These are phyloP conservation scores for Hoplostethus mediterraneus DNA, from an alignment of 2,797 vertebrate genomes.

Conservation along the genomic window DNA sequence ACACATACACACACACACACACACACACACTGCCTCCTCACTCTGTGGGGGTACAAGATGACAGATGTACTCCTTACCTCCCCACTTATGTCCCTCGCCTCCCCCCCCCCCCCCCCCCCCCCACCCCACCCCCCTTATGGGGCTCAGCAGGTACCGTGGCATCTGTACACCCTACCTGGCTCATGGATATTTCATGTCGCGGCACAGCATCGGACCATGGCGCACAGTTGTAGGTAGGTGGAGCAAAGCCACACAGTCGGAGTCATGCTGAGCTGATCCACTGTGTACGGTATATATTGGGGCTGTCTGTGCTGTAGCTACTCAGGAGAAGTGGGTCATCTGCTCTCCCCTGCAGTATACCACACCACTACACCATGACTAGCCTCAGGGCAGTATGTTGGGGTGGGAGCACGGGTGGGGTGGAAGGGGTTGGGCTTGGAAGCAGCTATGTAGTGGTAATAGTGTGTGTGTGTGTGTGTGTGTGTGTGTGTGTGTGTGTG, in stretches of 20 bases:
- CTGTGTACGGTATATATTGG: conserved; percentile 13
- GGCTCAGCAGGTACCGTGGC: conserved; percentile 71
- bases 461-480: conserved; percentile 4
- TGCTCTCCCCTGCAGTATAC: conserved; percentile 36
- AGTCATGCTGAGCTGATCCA: conserved; percentile 52
- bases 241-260: conserved; percentile 60
- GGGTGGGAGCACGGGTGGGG: conserved; percentile 12
- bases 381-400: conserved; percentile 37
- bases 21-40: conserved; percentile 25
- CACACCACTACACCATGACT: conserved; percentile 25
- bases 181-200: conserved; percentile 81
- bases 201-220: conserved; percentile 48
- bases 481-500: not conserved
- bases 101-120: conserved; percentile 29
- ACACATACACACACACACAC: conserved; percentile 10
- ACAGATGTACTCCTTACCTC: conserved; percentile 55
- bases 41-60: conserved; percentile 56
- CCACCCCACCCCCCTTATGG: conserved; percentile 51
- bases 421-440: conserved; percentile 32
- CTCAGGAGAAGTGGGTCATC: conserved; percentile 45
- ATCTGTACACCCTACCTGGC: conserved; percentile 74
- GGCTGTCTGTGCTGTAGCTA: conserved; percentile 31
- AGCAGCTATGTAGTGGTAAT: conserved; percentile 30
- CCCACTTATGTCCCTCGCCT: not conserved
- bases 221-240: conserved; percentile 56